phyloP scores from a whole-genome alignment of 1,140 invertebrate genomes.

The Drosophila carrolli region DNA sequence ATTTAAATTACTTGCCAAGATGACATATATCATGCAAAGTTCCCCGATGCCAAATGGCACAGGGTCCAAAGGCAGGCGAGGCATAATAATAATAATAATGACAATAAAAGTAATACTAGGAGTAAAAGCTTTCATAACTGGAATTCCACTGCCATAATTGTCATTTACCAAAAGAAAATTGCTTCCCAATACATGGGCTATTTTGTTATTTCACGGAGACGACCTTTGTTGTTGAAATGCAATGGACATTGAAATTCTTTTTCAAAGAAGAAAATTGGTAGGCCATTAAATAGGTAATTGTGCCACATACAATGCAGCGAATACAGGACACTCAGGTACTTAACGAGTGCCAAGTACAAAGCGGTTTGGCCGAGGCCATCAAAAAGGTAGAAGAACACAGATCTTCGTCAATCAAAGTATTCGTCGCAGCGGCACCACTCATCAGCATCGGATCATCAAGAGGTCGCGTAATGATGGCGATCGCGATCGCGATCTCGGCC shows the following conservation, averaged over 20 bases:
- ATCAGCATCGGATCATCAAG: slow-evolving; percentile 26
- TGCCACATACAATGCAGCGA: no score
- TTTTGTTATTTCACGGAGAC: no score
- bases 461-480: slow-evolving; percentile 25
- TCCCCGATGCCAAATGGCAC: slow-evolving; percentile 34
- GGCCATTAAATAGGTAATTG: no score
- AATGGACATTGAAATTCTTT: no score
- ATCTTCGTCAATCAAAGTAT: slow-evolving; percentile 45
- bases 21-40: slow-evolving; percentile 75
- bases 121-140: slow-evolving; percentile 14
- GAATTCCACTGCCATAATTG: background rate
- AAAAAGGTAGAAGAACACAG: background rate
- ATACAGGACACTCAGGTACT: no score
- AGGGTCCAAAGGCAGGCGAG: slow-evolving; percentile 28
- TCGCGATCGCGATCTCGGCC: slow-evolving; percentile 9
- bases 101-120: slow-evolving; percentile 20
- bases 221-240: no score
- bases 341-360: no score
- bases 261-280: no score
- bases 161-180: background rate
- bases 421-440: slow-evolving; percentile 48
- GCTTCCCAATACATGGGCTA: no score
- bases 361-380: no score
- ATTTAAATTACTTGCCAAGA: slow-evolving; percentile 74
- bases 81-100: slow-evolving; percentile 4